Evolutionary conservation across 2,888 invertebrate species (phyloP), one percentile per base, ranked within the genome.

Genomic region (Cecidostiba fungosa): DNA sequence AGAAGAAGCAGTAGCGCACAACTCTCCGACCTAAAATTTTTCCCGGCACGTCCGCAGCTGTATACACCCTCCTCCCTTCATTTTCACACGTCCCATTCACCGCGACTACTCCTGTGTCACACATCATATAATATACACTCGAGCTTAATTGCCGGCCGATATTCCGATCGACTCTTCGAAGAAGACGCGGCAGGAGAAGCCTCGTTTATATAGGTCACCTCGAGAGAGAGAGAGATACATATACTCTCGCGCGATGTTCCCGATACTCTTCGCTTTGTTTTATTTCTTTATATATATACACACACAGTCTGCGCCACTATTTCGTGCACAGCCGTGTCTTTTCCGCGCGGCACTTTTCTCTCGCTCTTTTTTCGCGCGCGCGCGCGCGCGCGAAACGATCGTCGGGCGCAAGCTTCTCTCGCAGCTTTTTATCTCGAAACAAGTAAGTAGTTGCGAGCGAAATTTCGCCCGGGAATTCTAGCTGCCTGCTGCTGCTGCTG

Each of bases 1-100:
- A 36, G 59, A 50, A 87, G 80, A 36, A 16, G 73, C 14, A n/a
- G 69, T 69, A n/a, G n/a, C n/a, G 47, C 39, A 23, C n/a, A n/a
- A 76, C 39, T 59, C 29, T 39, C 43, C 73, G 66, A 84, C n/a
- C 66, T 69, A 36, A 70, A 78, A 82, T 86, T 80, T 77, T 77
- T 77, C 85, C 26, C 70, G 32, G 54, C 77, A 80, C 79, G 77
- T 80, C 85, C 77, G 47, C 39, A 32, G 43, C 43, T 43, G 50
- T 83, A 66, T 69, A 62, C 73, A 29, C 80, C n/a, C 14, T 70
- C 66, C 23, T 26, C 32, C 29, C 72, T 77, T 66, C 69, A 23
- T 74, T 86, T 39, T 79, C 81, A 47, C 76, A 62, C 70, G 54
- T 62, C 43, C 70, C 16, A 70, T 79, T 26, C 29, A 43, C 47